Percentiles rank a stretch among this genome's conserved stretches.
phyloP scores from a whole-genome alignment of 2,113 vertebrate species.

The Nettapus auritus region DNA sequence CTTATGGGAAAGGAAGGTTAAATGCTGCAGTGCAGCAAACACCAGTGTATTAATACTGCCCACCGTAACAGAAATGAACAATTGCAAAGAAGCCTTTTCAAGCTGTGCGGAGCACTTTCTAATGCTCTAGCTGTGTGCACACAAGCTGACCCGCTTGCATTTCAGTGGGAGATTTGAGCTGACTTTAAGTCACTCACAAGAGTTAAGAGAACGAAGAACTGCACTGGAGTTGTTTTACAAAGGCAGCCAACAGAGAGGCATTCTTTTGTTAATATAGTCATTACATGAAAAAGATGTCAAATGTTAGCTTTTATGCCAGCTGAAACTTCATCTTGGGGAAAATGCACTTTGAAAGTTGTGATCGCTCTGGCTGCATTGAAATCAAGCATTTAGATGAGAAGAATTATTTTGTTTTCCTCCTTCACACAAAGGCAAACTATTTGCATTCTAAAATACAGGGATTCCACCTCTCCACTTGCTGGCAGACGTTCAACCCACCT shows the following conservation, averaged over 20 bases:
- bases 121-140: background rate
- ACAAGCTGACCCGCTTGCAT: constrained; percentile 36
- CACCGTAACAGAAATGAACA: background rate
- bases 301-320: constrained; percentile 46
- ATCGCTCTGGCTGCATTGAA: background rate
- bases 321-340: constrained; percentile 37
- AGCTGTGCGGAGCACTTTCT: background rate
- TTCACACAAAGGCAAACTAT: background rate
- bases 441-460: background rate
- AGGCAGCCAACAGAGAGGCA: constrained; percentile 21
- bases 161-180: constrained; percentile 10
- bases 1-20: background rate
- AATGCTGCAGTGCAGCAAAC: background rate
- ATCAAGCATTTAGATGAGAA: constrained; percentile 9
- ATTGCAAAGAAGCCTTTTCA: background rate
- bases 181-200: background rate
- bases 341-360: constrained; percentile 43
- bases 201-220: constrained; percentile 2
- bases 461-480: background rate
- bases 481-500: background rate
- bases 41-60: background rate
- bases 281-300: constrained; percentile 47
- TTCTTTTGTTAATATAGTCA: constrained; percentile 47
- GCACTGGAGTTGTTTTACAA: constrained; percentile 30
- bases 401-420: background rate